These are phyloP conservation scores for Lepeophtheirus nordmannii DNA, from an alignment of 2,888 invertebrate species.

Conservation along the genomic window DNA sequence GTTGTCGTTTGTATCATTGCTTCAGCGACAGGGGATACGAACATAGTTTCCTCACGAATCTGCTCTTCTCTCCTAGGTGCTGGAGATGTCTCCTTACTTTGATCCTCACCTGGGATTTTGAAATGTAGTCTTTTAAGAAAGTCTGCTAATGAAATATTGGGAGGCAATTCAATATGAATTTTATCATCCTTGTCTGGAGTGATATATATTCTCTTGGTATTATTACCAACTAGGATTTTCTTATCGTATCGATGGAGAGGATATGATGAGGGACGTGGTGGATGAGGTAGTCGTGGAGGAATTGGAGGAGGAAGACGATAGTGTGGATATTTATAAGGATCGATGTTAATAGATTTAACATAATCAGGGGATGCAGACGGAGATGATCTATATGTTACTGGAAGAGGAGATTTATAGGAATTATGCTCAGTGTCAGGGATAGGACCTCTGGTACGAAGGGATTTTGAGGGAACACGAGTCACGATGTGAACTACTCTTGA, in stretches of 20 bases:
- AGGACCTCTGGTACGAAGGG: neutral
- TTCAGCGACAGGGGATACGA: neutral
- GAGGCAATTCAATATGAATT: neutral
- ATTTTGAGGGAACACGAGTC: neutral
- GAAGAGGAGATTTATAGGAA: neutral
- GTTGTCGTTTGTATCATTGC: neutral
- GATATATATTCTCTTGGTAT: slow-evolving; percentile 1
- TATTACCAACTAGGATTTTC: neutral
- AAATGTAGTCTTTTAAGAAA: neutral
- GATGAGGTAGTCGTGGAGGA: neutral
- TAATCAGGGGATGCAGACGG: neutral
- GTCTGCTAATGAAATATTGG: slow-evolving; percentile 1
- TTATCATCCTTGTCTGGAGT: slow-evolving; percentile 2
- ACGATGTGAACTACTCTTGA: neutral
- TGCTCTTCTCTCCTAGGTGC: no score
- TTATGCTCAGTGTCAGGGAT: no score
- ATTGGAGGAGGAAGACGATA: neutral
- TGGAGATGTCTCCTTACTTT: neutral
- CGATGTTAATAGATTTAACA: neutral
- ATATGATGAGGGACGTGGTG: neutral
- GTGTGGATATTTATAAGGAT: no score
- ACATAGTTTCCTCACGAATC: no score
- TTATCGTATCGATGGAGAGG: neutral
- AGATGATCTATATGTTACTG: neutral
- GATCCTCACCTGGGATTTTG: neutral